Percentiles rank a stretch among this genome's conserved stretches.
These are phyloP conservation scores for Cabera pusaria DNA, from an alignment of 2,888 invertebrate species.

Conservation along the genomic window DNA sequence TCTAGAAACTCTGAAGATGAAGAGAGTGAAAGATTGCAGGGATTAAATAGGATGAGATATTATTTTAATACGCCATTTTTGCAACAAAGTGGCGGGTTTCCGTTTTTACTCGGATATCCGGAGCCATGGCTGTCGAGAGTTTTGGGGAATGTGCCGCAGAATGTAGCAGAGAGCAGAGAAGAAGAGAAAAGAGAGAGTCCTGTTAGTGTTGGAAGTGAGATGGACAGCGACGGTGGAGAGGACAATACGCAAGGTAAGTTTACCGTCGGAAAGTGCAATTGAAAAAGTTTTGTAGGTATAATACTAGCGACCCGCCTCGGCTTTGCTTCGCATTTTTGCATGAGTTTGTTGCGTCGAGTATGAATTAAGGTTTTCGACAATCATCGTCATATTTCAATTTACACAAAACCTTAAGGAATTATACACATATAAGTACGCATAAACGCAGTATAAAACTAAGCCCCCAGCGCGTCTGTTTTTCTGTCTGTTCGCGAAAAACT, in stretches of 20 bases:
- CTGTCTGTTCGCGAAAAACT: too few relatives aligned
- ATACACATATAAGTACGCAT: too few relatives aligned
- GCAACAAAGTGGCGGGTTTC: conserved; percentile 73
- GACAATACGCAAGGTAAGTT: conserved; percentile 67
- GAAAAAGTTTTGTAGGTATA: too few relatives aligned
- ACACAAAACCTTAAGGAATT: too few relatives aligned
- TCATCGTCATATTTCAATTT: too few relatives aligned
- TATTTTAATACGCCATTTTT: conserved; percentile 72
- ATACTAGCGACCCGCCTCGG: too few relatives aligned
- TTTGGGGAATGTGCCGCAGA: conserved; percentile 45
- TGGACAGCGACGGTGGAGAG: conserved; percentile 71
- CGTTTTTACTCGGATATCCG: conserved; percentile 71
- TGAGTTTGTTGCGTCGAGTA: too few relatives aligned
- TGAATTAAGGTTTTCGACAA: too few relatives aligned
- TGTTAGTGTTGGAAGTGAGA: conserved; percentile 73
- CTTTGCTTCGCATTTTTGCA: too few relatives aligned
- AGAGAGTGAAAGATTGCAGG: conserved; percentile 58
- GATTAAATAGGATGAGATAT: conserved; percentile 71
- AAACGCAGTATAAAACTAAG: too few relatives aligned
- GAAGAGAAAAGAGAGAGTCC: conserved; percentile 73
- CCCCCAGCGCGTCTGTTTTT: too few relatives aligned
- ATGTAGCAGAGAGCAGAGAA: conserved; percentile 49
- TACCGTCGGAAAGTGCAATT: too few relatives aligned
- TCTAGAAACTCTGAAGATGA: conserved; percentile 74
- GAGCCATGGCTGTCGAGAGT: conserved; percentile 74